Base-by-base conservation (phyloP, 2,113 vertebrate species). In the Nothobranchius furzeri region DNA sequence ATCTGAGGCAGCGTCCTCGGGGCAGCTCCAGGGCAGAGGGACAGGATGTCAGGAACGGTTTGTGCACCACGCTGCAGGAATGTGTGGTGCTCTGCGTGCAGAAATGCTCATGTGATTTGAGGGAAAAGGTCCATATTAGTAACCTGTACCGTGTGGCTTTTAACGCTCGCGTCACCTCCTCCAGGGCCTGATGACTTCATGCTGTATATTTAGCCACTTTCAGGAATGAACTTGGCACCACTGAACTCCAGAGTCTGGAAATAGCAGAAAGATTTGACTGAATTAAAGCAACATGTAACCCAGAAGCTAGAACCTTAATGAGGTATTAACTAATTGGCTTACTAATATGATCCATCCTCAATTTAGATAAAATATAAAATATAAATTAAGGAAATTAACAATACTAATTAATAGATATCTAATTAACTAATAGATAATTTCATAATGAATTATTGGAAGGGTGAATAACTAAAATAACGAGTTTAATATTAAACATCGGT, bases 21-120 rank as follows among this genome's bases (percentile, higher is more conserved):
- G 87, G 87, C 82, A 72, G 82, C 88, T 87, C 69, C 82, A 0
- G 85, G 88, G 85, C 79, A 67, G 14, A 64, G 70, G 71, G 76
- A 81, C 82, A 73, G 48, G 35, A 72, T 68, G 87, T 89, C 89
- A 87, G 63, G 64, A 81, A 64, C 55, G 73, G 79, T 90, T 86
- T 88, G 84, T 78, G 66, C 78, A 80, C 72, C 57, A 64, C 6
- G 61, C 69, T 76, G 58, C 51, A 59, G 73, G 70, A 76, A 68
- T 35, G 59, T 77, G 48, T 36, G 20, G 1, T 25, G 15, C 66
- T 51, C 45, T 56, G 50, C 8, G 36, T 20, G n/a, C 14, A 17
- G 10, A 61, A 36, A 36, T 36, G 59, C 7, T 7, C 4, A 3
- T 40, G 37, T 40, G 35, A 30, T 55, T 1, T 46, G 13, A n/a